phyloP scores from a whole-genome alignment of 2,888 invertebrate species.

The Xylota segnis region DNA sequence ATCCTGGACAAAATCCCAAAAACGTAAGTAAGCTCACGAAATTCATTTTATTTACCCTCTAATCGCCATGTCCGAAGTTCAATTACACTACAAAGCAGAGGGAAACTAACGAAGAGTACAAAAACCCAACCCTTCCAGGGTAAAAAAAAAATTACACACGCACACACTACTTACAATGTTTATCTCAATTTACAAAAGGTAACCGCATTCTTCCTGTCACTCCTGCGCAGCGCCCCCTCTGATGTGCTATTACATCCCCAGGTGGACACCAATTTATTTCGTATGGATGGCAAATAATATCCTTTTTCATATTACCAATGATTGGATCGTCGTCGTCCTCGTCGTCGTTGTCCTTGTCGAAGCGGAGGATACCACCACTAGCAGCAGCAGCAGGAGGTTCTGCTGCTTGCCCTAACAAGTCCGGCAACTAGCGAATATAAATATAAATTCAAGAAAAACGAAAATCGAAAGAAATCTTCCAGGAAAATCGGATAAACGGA shows the following conservation, averaged over 20 bases:
- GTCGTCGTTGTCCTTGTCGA: constrained; percentile 36
- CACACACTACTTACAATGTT: constrained; percentile 33
- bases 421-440: constrained; percentile 41
- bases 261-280: constrained; percentile 75
- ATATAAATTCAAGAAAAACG: constrained; percentile 32
- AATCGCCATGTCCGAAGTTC: constrained; percentile 73
- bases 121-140: constrained; percentile 16
- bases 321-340: constrained; percentile 64
- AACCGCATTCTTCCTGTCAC: constrained; percentile 53
- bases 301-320: constrained; percentile 75
- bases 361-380: constrained; percentile 37
- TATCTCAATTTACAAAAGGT: constrained; percentile 75
- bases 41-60: constrained; percentile 75
- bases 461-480: constrained; percentile 12
- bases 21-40: constrained; percentile 74
- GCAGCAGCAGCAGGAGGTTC: constrained; percentile 25
- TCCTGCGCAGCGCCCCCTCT: neutral
- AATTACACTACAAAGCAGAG: constrained; percentile 64
- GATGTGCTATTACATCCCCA: constrained; percentile 59
- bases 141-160: neutral
- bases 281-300: constrained; percentile 74
- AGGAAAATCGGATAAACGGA: constrained; percentile 72
- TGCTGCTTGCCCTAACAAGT: constrained; percentile 32
- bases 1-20: constrained; percentile 52
- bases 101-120: constrained; percentile 19